Percentiles rank a stretch among this genome's conserved stretches.
These are phyloP conservation scores for Semaprochilodus insignis DNA, from an alignment of 2,797 vertebrate species.

Conservation along the genomic window DNA sequence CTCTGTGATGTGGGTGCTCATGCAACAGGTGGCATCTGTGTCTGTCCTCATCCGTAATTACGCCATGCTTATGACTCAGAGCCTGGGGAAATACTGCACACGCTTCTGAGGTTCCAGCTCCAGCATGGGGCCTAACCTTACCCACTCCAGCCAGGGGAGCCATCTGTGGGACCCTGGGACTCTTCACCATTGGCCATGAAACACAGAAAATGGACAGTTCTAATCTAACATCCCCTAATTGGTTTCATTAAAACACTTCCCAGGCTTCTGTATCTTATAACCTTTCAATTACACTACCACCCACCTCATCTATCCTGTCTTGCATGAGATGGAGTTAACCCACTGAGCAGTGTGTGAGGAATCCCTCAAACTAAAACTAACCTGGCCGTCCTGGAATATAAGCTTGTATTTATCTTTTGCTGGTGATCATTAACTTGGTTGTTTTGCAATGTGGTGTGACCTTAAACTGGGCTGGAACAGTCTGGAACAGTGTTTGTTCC, in stretches of 20 bases:
- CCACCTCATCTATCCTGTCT: not conserved
- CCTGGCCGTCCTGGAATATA: not conserved
- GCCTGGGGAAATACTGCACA: constrained; percentile 67
- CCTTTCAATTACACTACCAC: not conserved
- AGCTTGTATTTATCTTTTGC: not conserved
- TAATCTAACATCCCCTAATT: constrained; percentile 38
- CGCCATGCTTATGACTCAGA: constrained; percentile 61
- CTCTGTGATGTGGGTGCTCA: constrained; percentile 39
- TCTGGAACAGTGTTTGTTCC: not conserved
- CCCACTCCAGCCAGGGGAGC: not conserved
- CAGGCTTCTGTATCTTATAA: constrained; percentile 14
- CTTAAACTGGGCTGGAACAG: not conserved
- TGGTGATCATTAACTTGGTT: not conserved
- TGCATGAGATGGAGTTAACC: constrained; percentile 10
- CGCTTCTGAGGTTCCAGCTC: constrained; percentile 62
- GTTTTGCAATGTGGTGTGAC: not conserved
- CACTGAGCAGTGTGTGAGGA: constrained; percentile 2
- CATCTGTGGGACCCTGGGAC: constrained; percentile 3
- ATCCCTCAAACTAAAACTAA: not conserved
- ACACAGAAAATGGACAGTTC: constrained; percentile 6
- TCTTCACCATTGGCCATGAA: constrained; percentile 9
- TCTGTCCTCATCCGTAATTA: constrained; percentile 66
- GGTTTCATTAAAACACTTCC: constrained; percentile 45
- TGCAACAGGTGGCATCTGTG: constrained; percentile 58
- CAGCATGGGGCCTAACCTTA: not conserved